Evolutionary conservation across 2,797 vertebrate genomes (phyloP), one percentile per base, ranked within the genome.

Genomic region (Mionectes olivaceus): DNA sequence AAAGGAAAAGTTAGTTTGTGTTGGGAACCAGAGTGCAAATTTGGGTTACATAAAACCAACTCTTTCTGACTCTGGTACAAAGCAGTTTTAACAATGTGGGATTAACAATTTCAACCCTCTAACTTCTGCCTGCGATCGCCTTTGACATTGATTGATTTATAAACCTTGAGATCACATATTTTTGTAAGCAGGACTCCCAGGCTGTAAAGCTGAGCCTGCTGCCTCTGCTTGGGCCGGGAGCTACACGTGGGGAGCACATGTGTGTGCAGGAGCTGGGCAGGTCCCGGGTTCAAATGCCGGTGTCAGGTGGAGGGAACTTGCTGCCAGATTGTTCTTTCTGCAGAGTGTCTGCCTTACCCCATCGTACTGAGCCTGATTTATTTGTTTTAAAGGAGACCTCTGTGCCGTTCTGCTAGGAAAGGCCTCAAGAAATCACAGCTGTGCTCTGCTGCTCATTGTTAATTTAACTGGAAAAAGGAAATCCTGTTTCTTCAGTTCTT

Each of bases 41-140:
- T 96, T 94, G 71, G 64, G 33, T 89, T 90, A 63, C 65, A 23
- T n/a, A 33, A 76, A 93, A 35, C 57, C 64, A 76, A 6, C 41
- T 95, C 70, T 53, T 61, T 65, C 83, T 92, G 80, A 74, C 69
- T 76, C 83, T 92, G 90, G 89, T 49, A 86, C 19, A 39, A 92
- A 86, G 96, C 53, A 30, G 76, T 90, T 96, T 92, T 76, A 86
- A 53, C 39, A 89, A 28, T 39, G 50, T 19, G 61, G 50, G 85
- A 94, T 96, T 95, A 80, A 69, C 64, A 85, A 53, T 96, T 96
- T 61, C 71, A 91, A 43, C 80, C 24, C 18, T 91, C 68, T 61
- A 10, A 83, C 86, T 97, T 90, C 87, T 96, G 95, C 79, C 87
- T 83, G 50, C 67, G 87, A 76, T 94, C 96, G 89, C 95, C 94